phyloP scores from a whole-genome alignment of 2,113 vertebrate species.

The Catagonus wagneri region DNA sequence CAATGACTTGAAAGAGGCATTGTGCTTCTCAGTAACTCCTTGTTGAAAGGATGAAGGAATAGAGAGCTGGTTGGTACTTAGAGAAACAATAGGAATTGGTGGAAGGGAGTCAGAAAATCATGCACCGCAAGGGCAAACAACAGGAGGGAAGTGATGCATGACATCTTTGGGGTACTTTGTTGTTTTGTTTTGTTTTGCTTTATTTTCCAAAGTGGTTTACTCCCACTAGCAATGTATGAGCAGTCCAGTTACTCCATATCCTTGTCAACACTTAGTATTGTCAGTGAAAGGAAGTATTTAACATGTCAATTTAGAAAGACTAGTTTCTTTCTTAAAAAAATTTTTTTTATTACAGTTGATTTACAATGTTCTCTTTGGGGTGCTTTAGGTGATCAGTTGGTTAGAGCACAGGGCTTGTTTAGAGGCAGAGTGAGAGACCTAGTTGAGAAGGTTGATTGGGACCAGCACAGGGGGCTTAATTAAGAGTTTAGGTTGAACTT shows the following conservation, averaged over 20 bases:
- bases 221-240: background rate
- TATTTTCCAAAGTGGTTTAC: background rate
- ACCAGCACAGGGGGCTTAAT: background rate
- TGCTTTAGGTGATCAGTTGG: too few species aligned
- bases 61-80: background rate
- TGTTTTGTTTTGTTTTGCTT: too few species aligned
- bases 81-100: conserved; percentile 15
- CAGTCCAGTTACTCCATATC: background rate
- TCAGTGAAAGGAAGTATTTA: background rate
- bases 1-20: background rate
- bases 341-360: too few species aligned
- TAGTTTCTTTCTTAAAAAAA: background rate
- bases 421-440: background rate
- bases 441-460: background rate
- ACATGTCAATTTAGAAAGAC: background rate
- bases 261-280: background rate
- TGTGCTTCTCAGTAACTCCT: background rate
- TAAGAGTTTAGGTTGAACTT: background rate
- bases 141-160: background rate
- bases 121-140: background rate
- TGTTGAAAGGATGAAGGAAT: background rate
- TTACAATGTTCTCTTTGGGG: too few species aligned
- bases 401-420: background rate
- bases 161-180: background rate
- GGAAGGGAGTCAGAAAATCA: background rate